Base-by-base conservation (phyloP, 53 echinoderm and acorn worm species). In the Echinometra lucunter region DNA sequence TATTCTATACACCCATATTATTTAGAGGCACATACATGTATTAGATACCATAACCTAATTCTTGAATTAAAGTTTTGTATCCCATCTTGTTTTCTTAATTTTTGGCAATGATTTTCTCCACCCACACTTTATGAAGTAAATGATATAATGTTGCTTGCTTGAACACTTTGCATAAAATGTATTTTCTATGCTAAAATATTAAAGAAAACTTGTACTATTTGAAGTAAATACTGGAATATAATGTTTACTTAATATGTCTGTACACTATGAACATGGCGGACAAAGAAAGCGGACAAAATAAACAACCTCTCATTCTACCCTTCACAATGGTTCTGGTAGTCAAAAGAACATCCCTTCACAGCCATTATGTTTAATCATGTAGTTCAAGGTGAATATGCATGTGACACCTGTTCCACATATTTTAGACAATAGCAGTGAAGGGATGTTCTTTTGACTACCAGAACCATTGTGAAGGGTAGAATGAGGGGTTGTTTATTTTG, bases 161-260 rank as follows among this genome's bases (percentile, higher is more conserved):
- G 10, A 69, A 69, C 0, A 53, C 23, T 47, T 49, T 85, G 47
- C 47, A 85, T 85, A 85, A 11, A 47, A 28, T 85, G 85, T 85
- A 85, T 85, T 85, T 85, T 85, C 10, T 85, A 85, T 85, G 47
- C 53, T 85, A 85, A 85, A 49, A 85, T 85, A 85, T 85, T 85
- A 85, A 85, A 85, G 47, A 85, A 45, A 28, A 53, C 45, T 85
- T 47, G 85, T 85, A 85, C 85, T 85, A 85, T 85, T 85, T 85
- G 85, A 85, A 81, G 5, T 21, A 23, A 42, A 21, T 21, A 42
- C 78, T 6, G 2, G 78, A 21, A 40, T 35, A 40, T 6, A 34
- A 69, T 69, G 4, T 81, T 81, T 25, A 19, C 35, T 37, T 44
- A 44, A 44, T 42, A 44, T 25, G 53, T 53, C 53, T 53, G n/a